phyloP scores from a whole-genome alignment of 2,113 vertebrate species.

The Hemiscyllium ocellatum region DNA sequence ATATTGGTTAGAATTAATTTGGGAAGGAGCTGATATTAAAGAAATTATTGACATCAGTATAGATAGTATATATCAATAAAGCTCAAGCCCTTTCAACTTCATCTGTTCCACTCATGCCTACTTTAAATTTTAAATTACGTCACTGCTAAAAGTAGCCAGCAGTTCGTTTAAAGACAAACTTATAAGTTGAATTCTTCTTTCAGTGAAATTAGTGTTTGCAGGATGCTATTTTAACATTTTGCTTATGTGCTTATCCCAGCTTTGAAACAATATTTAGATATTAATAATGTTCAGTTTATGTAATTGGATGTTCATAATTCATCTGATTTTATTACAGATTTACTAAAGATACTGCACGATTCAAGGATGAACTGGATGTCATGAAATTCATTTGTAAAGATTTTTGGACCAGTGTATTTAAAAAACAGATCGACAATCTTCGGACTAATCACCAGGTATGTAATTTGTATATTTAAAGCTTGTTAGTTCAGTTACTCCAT shows the following conservation, averaged over 20 bases:
- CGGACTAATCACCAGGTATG: slow-evolving; percentile 88
- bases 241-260: not conserved
- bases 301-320: not conserved
- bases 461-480: not conserved
- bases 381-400: slow-evolving; percentile 98
- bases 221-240: not conserved
- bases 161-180: not conserved
- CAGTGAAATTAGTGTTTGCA: not conserved
- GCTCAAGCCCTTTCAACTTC: not conserved
- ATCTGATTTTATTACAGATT: slow-evolving; percentile 60
- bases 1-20: not conserved
- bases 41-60: not conserved
- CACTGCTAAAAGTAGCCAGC: not conserved
- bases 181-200: not conserved
- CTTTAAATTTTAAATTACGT: not conserved
- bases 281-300: not conserved
- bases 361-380: slow-evolving; percentile 91
- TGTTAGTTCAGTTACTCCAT: not conserved
- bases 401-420: slow-evolving; percentile 92
- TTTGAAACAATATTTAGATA: too few species aligned
- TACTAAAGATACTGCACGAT: slow-evolving; percentile 87
- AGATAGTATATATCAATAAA: not conserved
- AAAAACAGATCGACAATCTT: slow-evolving; percentile 90
- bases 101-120: not conserved
- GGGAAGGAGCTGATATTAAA: not conserved